Evolutionary conservation across 2,888 invertebrate genomes (phyloP).

Genomic region (Cecidostiba fungosa): DNA sequence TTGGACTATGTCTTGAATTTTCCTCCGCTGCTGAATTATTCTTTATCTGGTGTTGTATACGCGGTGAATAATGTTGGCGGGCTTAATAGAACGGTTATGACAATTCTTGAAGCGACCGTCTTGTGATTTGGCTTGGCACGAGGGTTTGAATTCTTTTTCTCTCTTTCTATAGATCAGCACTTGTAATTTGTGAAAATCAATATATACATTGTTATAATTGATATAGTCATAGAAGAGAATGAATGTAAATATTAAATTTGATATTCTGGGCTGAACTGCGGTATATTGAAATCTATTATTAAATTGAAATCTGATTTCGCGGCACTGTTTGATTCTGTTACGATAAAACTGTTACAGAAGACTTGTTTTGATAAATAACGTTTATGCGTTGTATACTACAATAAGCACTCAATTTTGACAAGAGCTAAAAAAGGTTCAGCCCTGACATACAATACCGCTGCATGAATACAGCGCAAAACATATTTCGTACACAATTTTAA

Average conservation of each 20-base stretch:
- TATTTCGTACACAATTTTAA: slow-evolving; percentile 45
- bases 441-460: slow-evolving; percentile 46
- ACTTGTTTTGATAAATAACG: not conserved
- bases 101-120: not conserved
- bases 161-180: slow-evolving; percentile 38
- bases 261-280: slow-evolving; percentile 40
- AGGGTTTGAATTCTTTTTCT: not conserved
- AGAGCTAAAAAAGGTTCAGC: slow-evolving; percentile 33
- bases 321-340: not conserved
- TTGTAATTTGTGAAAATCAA: slow-evolving; percentile 38
- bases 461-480: slow-evolving; percentile 49
- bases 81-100: not conserved
- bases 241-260: slow-evolving; percentile 40
- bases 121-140: slow-evolving; percentile 29
- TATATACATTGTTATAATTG: slow-evolving; percentile 44
- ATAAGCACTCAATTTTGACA: not conserved
- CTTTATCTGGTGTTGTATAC: not conserved
- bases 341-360: not conserved
- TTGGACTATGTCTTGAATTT: not conserved
- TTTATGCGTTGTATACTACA: not conserved
- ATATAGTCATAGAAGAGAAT: slow-evolving; percentile 50
- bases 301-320: not conserved
- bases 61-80: not conserved
- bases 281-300: not conserved
- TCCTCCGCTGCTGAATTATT: not conserved